Conservation (phyloP, 2,888 invertebrate species). For the Bruchidius siliquastri region DNA sequence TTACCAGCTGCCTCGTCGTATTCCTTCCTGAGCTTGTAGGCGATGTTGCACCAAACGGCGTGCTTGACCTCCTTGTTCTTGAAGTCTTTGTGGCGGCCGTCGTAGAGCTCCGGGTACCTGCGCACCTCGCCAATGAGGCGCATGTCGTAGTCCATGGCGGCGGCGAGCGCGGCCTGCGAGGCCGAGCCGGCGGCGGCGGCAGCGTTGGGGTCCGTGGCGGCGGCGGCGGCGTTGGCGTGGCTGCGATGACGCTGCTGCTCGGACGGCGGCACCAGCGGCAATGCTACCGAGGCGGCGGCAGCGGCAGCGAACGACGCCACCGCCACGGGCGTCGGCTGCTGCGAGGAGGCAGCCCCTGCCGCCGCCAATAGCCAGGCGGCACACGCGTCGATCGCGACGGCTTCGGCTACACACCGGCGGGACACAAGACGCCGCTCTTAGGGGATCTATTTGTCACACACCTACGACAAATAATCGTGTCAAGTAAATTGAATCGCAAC, state of each 20-base stretch:
- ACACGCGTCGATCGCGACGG: neutral
- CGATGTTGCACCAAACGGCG: constrained; percentile 16
- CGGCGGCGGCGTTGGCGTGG: constrained; percentile 2
- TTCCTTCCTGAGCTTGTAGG: constrained; percentile 17
- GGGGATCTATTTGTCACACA: neutral
- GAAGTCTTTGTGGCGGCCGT: constrained; percentile 17
- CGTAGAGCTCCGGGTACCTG: constrained; percentile 20
- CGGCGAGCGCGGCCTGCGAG: constrained; percentile 1
- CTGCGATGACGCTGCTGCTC: neutral
- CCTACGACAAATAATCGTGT: neutral
- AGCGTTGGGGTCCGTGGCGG: constrained; percentile 4
- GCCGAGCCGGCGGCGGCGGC: constrained; percentile 1
- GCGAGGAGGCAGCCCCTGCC: neutral
- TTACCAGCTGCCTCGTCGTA: constrained; percentile 19
- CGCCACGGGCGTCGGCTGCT: neutral
- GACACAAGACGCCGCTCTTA: neutral
- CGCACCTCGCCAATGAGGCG: constrained; percentile 17
- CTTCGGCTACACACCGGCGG: neutral
- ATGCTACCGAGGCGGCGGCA: constrained; percentile 6
- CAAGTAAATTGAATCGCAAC: no score
- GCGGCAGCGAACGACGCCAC: constrained; percentile 2
- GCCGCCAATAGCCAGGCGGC: neutral
- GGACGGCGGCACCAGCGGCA: constrained; percentile 1
- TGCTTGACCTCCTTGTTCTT: constrained; percentile 19
- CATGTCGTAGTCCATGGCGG: constrained; percentile 20